Base-by-base conservation (phyloP, 2,113 vertebrate species). In the Semnopithecus entellus region DNA sequence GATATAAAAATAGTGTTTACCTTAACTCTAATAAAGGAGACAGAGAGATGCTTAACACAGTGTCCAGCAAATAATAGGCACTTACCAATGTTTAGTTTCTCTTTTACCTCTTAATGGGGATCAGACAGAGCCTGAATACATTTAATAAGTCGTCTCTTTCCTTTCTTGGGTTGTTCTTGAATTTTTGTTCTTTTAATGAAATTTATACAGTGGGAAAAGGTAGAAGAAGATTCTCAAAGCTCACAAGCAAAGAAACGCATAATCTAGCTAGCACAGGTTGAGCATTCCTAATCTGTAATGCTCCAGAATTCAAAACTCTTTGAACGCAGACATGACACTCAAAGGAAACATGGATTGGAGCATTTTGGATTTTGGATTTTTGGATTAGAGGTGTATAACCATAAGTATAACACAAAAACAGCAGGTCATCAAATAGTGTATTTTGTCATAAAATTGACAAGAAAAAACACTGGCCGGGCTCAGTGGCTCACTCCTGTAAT, bases 151-250 rank as follows among this genome's bases (percentile, higher is more conserved):
- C 45, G 52, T 79, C 45, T 90, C 20, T 92, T 96, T 86, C 70
- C 52, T 89, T 86, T 64, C 83, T 94, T 82, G 73, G 23, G 72
- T 73, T 45, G 0, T 90, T 96, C 75, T 83, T 91, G 25, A 92
- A 57, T 80, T 92, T 91, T 93, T 95, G 17, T 88, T 78, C 40
- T 87, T 95, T 82, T 76, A 92, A 61, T 96, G 55, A 95, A 38
- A 87, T 48, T 88, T 89, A 79, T 59, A 52, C 5, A 76, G 10
- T 81, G 48, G 38, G 22, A 84, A 86, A 95, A 75, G 4, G 11
- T 25, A 90, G 72, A 91, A 96, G 66, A 94, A 73, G 82, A 75
- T 48, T 75, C n/a, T 91, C 50, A 70, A 0, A 70, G 50, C 12
- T 23, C 22, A 57, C 40, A 52, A 88, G 50, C 57, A 78, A 81